These are phyloP conservation scores for Vimba vimba DNA, from an alignment of 2,113 vertebrate genomes.

Conservation along the genomic window DNA sequence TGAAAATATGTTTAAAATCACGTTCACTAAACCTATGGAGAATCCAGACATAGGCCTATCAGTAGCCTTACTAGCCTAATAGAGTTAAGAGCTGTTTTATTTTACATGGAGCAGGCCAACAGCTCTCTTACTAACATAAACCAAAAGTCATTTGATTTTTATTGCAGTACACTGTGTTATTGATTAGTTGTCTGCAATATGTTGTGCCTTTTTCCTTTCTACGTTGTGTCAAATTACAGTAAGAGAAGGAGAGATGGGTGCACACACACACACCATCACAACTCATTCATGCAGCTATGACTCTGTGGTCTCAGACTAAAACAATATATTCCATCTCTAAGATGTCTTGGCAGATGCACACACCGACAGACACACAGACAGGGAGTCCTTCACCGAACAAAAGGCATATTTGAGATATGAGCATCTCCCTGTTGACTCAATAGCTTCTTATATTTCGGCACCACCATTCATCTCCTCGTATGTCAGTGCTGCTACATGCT, in stretches of 20 bases:
- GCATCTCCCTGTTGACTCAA: slow-evolving; percentile 24
- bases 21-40: neutral
- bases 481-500: slow-evolving; percentile 26
- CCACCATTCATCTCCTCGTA: slow-evolving; percentile 33
- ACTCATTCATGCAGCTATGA: slow-evolving; percentile 25
- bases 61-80: neutral
- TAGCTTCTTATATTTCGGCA: slow-evolving; percentile 24
- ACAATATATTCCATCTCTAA: neutral
- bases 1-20: slow-evolving; percentile 6
- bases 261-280: slow-evolving; percentile 8
- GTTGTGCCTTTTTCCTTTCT: neutral
- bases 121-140: neutral
- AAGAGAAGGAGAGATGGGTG: neutral
- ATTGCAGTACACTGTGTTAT: slow-evolving; percentile 29
- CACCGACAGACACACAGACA: slow-evolving; percentile 21
- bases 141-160: slow-evolving; percentile 23
- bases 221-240: slow-evolving; percentile 19
- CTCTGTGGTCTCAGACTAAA: slow-evolving; percentile 35
- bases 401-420: slow-evolving; percentile 11
- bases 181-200: slow-evolving; percentile 28
- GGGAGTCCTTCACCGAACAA: slow-evolving; percentile 24
- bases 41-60: neutral
- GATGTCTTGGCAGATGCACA: slow-evolving; percentile 4
- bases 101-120: neutral
- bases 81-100: neutral